These are phyloP conservation scores for Pteropus alecto DNA, from an alignment of 2,113 vertebrate genomes.

Conservation along the genomic window DNA sequence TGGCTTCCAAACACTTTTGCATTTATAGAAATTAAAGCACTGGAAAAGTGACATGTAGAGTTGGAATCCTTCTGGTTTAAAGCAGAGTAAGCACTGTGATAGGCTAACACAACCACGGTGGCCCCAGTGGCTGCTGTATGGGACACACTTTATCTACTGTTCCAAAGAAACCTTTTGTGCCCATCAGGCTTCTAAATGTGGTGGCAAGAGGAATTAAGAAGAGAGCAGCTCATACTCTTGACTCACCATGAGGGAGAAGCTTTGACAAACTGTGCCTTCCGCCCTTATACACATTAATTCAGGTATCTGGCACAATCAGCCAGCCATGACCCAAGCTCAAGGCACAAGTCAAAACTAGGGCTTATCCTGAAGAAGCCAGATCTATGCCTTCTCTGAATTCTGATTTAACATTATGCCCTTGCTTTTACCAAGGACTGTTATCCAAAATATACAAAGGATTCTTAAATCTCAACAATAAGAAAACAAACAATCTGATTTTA, in stretches of 20 bases:
- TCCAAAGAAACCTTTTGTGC: neutral
- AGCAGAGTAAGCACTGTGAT: neutral
- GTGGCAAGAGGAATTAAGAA: neutral
- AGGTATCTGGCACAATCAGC: neutral
- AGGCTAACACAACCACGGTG: fast-evolving
- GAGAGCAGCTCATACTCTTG: neutral
- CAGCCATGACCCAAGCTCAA: neutral
- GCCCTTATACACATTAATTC: neutral
- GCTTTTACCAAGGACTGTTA: neutral
- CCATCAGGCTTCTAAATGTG: neutral
- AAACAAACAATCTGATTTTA: neutral
- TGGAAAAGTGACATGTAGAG: neutral
- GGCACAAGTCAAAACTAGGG: neutral
- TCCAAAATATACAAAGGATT: neutral
- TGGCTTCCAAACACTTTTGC: neutral
- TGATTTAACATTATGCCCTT: neutral
- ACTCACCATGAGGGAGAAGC: neutral
- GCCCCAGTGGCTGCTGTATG: neutral
- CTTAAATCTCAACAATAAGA: neutral
- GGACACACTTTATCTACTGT: neutral
- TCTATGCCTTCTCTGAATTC: neutral
- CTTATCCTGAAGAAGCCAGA: neutral
- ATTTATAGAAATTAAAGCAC: neutral
- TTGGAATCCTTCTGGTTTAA: neutral
- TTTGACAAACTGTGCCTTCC: neutral